Conservation (phyloP, 2,888 invertebrate species). For the Prosapia bicincta region DNA sequence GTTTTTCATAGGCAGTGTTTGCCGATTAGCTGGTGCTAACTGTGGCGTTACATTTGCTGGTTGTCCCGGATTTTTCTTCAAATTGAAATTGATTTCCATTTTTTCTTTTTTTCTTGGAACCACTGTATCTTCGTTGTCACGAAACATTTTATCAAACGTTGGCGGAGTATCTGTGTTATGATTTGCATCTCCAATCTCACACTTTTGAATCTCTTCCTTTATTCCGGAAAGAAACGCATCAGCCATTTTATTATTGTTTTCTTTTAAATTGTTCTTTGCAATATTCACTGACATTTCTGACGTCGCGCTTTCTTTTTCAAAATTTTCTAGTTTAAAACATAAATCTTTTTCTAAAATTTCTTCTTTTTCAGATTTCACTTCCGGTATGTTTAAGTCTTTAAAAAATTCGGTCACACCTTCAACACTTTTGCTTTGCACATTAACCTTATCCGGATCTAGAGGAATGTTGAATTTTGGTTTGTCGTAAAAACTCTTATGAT, state of each 20-base stretch:
- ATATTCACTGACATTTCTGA: constrained; percentile 4
- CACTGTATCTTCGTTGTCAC: constrained; percentile 46
- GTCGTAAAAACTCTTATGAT: constrained; percentile 54
- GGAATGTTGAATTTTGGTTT: constrained; percentile 55
- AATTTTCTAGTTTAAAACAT: neutral
- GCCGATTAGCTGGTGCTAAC: constrained; percentile 44
- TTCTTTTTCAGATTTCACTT: neutral
- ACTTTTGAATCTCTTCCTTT: constrained; percentile 51
- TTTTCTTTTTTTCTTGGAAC: constrained; percentile 54
- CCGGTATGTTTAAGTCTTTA: constrained; percentile 14
- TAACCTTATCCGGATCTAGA: constrained; percentile 30
- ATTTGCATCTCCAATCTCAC: constrained; percentile 28
- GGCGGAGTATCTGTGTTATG: constrained; percentile 14
- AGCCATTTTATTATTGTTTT: constrained; percentile 43
- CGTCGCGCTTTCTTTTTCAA: neutral
- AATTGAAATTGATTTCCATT: constrained; percentile 48
- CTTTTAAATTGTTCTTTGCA: constrained; percentile 11
- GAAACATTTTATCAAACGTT: neutral
- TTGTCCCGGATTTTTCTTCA: constrained; percentile 44
- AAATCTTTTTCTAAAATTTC: constrained; percentile 31
- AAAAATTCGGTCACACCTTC: neutral
- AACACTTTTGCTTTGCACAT: neutral
- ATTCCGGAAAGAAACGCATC: constrained; percentile 59
- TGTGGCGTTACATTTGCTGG: neutral
- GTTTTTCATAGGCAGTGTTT: constrained; percentile 40